Base-by-base conservation (phyloP, 2,888 invertebrate species). In the Elmis aenea region DNA sequence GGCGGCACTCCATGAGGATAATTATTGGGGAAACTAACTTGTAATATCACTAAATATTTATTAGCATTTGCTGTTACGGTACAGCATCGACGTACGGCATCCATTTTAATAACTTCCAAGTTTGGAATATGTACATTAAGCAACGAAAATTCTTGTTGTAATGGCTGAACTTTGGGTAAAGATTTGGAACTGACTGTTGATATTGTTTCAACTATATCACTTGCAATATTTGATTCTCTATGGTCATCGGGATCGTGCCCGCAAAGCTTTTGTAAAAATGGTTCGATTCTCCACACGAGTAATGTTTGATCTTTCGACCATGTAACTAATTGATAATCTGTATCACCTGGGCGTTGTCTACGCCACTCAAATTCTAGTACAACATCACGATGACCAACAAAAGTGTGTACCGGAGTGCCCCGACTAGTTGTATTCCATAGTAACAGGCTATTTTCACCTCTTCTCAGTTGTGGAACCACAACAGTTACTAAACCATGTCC, bases 311-410 rank as follows among this genome's bases (percentile, higher is more conserved):
- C 95, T 59, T 90, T 82, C 0, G 92, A 92, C 95, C 95, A 96
- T 2, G 94, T 94, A 0, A 95, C 83, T 26, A 96, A 70, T 62
- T 95, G 90, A 58, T 81, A 85, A 58, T 86, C 86, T 9, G 73
- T 55, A 28, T 65, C 68, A 41, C 70, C 71, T 20, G 61, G 57
- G 49, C 68, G 71, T 57, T 81, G 80, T 44, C 85, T 84, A 32
- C 91, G 76, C 94, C 94, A 95, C 46, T 91, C 90, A 76, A 95
- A 95, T 58, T 95, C 94, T 38, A 94, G 74, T 3, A 96, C 90
- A 25, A 92, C 91, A 70, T 95, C 94, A 4, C 87, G 85, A 58
- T 95, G 94, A 0, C 94, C 94, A n/a, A 89, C 84, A 64, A 94
- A 85, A 14, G 91, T 87, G 61, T 93, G 91, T 25, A 92, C 83